These are phyloP conservation scores for Tetrao urogallus DNA, from an alignment of 2,113 vertebrate genomes.

Conservation along the genomic window DNA sequence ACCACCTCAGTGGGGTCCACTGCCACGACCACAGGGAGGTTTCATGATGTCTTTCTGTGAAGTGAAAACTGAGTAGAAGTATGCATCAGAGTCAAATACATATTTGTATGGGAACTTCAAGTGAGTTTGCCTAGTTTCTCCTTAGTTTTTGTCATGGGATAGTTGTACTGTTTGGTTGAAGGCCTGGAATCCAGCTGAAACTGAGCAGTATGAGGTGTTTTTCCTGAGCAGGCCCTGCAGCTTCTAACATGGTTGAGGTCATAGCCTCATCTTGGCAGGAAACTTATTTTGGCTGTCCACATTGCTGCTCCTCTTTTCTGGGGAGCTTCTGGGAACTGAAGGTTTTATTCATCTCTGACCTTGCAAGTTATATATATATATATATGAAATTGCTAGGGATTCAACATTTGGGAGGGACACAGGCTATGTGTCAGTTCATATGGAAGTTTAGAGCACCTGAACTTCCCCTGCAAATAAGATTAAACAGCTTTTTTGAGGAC, in stretches of 20 bases:
- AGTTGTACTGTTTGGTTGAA: neutral
- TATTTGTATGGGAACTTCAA: neutral
- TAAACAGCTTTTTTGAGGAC: neutral
- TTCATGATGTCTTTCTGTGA: neutral
- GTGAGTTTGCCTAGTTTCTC: neutral
- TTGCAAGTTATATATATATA: neutral
- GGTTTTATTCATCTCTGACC: neutral
- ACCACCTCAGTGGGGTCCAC: neutral
- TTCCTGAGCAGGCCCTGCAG: neutral
- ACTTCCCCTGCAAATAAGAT: neutral
- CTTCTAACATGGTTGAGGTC: neutral
- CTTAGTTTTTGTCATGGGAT: neutral
- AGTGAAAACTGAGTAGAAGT: neutral
- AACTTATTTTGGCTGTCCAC: neutral
- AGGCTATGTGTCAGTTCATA: neutral
- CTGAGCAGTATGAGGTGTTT: neutral
- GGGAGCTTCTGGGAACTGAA: neutral
- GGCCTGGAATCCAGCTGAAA: neutral
- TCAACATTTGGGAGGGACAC: neutral
- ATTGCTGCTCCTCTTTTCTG: neutral
- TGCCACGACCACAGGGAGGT: neutral
- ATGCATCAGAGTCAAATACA: neutral
- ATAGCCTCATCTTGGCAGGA: neutral
- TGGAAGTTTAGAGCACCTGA: neutral
- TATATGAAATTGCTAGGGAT: accelerated